Evolutionary conservation across 2,113 vertebrate genomes (phyloP), one percentile per base, ranked within the genome.

Genomic region (Halcyon senegalensis): DNA sequence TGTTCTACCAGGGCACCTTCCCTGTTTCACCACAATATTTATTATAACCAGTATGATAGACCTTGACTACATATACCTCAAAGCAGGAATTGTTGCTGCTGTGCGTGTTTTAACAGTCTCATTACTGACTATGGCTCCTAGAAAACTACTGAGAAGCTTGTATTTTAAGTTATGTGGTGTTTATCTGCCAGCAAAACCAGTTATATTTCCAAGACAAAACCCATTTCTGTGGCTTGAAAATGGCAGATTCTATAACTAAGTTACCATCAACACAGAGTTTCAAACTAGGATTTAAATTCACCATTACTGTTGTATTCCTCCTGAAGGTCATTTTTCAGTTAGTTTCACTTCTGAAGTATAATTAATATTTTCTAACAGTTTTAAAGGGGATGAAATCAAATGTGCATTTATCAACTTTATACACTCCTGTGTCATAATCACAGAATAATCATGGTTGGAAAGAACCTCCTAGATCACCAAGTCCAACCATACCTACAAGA

Each of bases 321-420:
- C 46, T 95, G 84, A 89, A 85, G 68, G 81, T 88, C 3, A 67
- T 53, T 96, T 95, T 93, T 78, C 44, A 67, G 56, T 70, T n/a
- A 70, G 19, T 51, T 96, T 74, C 21, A 2, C 30, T 50, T 96
- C 60, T 93, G 44, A 91, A 92, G 33, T 56, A 35, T 60, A 93
- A 81, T 94, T 83, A 92, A 95, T 83, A 69, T 90, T 96, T 10
- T 15, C 62, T 94, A 94, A 92, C 64, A 14, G 13, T 70, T 94
- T 89, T n/a, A 88, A 96, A 92, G 51, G 59, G 39, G 66, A 68
- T 86, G 27, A 96, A 97, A 94, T 63, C 60, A 92, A 96, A 94
- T 16, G 46, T 82, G n/a, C 67, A 33, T 35, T 83, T 78, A 66
- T 21, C 37, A 95, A 82, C 25, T 86, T 84, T 79, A 85, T 37